phyloP scores from a whole-genome alignment of 2,888 invertebrate genomes.

The Julus scandinavius region DNA sequence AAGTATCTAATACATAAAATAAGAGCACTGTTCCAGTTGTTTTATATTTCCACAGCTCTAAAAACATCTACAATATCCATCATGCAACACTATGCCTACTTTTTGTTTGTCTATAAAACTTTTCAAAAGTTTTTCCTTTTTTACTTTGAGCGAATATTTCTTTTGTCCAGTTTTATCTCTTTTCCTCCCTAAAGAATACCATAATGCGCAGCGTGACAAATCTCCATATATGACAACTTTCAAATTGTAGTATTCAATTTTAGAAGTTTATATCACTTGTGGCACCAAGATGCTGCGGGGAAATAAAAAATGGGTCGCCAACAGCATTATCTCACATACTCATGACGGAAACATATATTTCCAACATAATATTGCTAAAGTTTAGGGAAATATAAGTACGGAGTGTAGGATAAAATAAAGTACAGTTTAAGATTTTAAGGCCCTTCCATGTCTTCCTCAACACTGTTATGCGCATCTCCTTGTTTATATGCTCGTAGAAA shows the following conservation, averaged over 20 bases:
- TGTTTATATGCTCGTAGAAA: conserved; percentile 20
- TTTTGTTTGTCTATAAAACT: no score
- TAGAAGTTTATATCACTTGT: background rate
- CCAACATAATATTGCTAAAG: background rate
- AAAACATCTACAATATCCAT: no score
- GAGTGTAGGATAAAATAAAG: background rate
- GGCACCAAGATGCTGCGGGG: background rate
- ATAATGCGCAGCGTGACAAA: background rate
- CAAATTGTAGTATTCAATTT: background rate
- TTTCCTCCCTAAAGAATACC: background rate
- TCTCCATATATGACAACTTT: background rate
- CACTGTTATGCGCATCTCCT: background rate
- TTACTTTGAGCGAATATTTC: background rate
- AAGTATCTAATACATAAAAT: no score
- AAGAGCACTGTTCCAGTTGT: no score
- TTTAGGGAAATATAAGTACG: background rate
- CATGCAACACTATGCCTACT: no score
- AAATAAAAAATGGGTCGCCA: background rate
- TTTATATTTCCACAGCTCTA: no score
- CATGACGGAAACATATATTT: background rate
- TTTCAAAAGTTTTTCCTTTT: no score
- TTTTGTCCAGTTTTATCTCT: background rate
- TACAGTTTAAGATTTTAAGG: background rate
- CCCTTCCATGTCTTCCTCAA: background rate
- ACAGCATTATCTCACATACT: background rate